phyloP scores from a whole-genome alignment of 2,797 vertebrate genomes.

The Pitangus sulphuratus region DNA sequence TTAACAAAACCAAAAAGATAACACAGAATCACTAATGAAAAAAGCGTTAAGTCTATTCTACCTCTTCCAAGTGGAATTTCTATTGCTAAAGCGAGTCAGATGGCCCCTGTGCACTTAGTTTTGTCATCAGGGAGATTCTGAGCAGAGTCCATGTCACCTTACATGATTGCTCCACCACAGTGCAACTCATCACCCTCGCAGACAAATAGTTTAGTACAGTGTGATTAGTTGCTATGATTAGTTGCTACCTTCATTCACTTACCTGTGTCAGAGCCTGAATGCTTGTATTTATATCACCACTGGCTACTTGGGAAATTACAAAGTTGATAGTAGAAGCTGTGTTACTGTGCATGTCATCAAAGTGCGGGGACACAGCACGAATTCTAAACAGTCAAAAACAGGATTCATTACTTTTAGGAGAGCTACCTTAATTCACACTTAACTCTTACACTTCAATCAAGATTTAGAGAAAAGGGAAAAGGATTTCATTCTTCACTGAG shows the following conservation, averaged over 20 bases:
- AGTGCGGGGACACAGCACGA: conserved; percentile 91
- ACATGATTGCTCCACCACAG: conserved; percentile 67
- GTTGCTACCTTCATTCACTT: background rate
- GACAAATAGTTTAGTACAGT: background rate
- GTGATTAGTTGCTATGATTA: background rate
- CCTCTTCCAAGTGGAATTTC: background rate
- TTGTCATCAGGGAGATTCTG: conserved; percentile 83
- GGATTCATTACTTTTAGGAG: background rate
- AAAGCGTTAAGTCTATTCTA: background rate
- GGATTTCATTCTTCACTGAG: background rate
- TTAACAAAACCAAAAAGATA: background rate
- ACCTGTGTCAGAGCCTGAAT: conserved; percentile 98
- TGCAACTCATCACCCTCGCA: conserved; percentile 85
- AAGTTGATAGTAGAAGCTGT: conserved; percentile 98
- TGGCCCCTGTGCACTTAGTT: conserved; percentile 89
- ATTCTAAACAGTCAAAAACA: conserved; percentile 79
- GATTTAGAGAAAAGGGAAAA: background rate
- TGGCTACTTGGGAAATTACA: conserved; percentile 97
- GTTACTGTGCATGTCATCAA: conserved; percentile 96
- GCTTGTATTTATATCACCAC: conserved; percentile 95
- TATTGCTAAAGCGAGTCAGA: conserved; percentile 77
- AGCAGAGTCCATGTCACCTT: conserved; percentile 65
- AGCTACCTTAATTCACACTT: background rate
- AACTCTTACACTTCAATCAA: background rate
- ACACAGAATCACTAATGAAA: background rate